phyloP scores from a whole-genome alignment of 53 echinoderm and acorn worm species.

The Arbacia lixula region DNA sequence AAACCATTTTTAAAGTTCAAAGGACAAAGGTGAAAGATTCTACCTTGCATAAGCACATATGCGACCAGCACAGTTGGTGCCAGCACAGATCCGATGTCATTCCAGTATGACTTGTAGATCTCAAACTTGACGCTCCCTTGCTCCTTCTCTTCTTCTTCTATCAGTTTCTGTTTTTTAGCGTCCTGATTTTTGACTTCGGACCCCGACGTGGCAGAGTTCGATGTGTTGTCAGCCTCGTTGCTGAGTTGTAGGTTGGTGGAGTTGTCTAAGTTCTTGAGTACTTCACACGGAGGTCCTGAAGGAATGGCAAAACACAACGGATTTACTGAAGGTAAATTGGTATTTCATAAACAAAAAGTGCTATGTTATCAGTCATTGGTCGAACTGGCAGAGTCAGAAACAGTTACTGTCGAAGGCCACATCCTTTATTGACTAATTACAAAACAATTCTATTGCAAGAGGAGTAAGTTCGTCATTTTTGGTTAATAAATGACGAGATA shows the following conservation, averaged over 20 bases:
- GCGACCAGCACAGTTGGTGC: conserved; percentile 63
- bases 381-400: no score
- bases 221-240: background rate
- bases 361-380: no score
- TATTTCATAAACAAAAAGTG: no score
- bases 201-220: background rate
- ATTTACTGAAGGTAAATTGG: no score
- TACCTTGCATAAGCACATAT: conserved; percentile 74
- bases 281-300: conserved; percentile 51
- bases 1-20: no score
- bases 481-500: no score
- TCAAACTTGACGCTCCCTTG: conserved; percentile 74
- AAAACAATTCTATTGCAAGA: no score
- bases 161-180: conserved; percentile 55
- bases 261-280: conserved; percentile 32
- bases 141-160: conserved; percentile 75
- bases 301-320: no score
- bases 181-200: conserved; percentile 18
- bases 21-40: no score
- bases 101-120: conserved; percentile 81
- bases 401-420: no score
- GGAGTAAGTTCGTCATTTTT: no score
- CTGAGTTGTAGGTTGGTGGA: conserved; percentile 23
- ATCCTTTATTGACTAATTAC: no score
- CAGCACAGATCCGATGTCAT: conserved; percentile 66